These are phyloP conservation scores for Mohoua ochrocephala DNA, from an alignment of 2,113 vertebrate genomes.

Conservation along the genomic window DNA sequence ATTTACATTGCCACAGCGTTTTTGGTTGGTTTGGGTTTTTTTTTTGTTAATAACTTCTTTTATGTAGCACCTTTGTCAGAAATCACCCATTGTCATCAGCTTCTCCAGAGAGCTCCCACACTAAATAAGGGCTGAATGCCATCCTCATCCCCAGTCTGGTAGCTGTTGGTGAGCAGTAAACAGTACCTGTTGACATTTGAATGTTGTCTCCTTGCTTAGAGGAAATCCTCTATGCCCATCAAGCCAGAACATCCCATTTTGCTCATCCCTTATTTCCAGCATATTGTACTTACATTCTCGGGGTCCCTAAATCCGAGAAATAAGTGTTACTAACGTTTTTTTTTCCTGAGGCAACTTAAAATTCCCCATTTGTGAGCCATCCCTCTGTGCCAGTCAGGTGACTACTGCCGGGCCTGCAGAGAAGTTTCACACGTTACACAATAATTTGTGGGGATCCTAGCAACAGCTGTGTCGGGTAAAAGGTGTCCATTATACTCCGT, in stretches of 20 bases:
- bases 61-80: not conserved
- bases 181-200: not conserved
- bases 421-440: not conserved
- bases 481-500: slow-evolving; percentile 18
- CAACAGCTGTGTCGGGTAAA: not conserved
- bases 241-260: not conserved
- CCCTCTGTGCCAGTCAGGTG: not conserved
- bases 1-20: not conserved
- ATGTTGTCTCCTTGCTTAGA: not conserved
- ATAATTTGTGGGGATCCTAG: slow-evolving; percentile 22
- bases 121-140: not conserved
- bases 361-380: not conserved
- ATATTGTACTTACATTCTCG: not conserved
- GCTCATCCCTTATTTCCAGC: not conserved
- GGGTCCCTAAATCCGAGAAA: not conserved
- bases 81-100: not conserved
- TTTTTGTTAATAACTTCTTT: not conserved
- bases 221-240: not conserved
- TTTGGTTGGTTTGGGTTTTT: not conserved
- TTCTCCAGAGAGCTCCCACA: not conserved
- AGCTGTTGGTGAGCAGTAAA: rapidly evolving
- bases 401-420: not conserved
- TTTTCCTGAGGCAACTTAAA: not conserved
- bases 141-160: not conserved
- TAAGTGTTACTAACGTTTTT: not conserved